Evolutionary conservation across 2,113 vertebrate genomes (phyloP).

Genomic region (Etheostoma cragini): DNA sequence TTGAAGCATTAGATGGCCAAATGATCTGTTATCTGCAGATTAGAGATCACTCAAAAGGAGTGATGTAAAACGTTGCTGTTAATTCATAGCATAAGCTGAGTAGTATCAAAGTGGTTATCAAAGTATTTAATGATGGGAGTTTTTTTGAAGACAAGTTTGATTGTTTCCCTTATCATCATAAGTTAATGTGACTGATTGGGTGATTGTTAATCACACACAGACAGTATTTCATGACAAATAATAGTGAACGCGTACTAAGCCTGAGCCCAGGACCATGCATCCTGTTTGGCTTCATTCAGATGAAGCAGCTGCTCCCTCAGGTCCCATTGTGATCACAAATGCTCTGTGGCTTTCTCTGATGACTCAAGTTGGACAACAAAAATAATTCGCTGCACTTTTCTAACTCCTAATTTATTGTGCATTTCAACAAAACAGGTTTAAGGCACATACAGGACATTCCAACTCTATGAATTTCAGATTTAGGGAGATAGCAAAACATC

Average conservation of each 20-base stretch:
- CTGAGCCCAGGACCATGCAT: neutral
- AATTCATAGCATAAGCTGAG: neutral
- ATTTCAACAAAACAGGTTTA: neutral
- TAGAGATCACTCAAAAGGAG: neutral
- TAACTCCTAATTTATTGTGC: neutral
- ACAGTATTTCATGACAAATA: neutral
- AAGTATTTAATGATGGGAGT: neutral
- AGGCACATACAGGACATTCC: neutral
- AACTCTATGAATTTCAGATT: neutral
- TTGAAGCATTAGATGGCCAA: neutral
- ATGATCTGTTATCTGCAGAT: neutral
- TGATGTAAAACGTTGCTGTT: neutral
- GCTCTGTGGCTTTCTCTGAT: slow-evolving; percentile 8
- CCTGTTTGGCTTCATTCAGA: slow-evolving; percentile 39
- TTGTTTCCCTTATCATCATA: slow-evolving; percentile 10
- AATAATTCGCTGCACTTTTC: neutral
- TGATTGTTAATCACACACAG: neutral
- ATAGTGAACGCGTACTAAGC: slow-evolving; percentile 24
- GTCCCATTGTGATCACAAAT: slow-evolving; percentile 27
- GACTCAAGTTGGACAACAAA: slow-evolving; percentile 1
- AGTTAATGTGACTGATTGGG: neutral
- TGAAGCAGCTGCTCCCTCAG: slow-evolving; percentile 31
- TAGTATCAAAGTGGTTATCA: neutral
- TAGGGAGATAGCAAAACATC: neutral
- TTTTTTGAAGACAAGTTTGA: neutral